Evolutionary conservation across 2,888 invertebrate species (phyloP).

Genomic region (Drosophila limbata): DNA sequence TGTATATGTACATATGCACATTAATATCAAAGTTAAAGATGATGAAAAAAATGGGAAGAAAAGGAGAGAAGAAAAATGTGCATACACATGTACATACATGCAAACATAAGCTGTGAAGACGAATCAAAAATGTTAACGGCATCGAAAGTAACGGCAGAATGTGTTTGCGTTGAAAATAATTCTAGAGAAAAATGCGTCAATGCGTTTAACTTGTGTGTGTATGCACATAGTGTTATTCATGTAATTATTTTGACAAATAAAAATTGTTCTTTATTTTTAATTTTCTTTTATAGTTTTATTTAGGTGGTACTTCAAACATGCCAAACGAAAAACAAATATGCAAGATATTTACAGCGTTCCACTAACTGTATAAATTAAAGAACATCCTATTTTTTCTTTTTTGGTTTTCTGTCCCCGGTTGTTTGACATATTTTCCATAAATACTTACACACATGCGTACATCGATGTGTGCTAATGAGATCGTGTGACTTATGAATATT

Average conservation of each 20-base stretch:
- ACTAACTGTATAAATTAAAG: too few species aligned
- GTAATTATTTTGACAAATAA: not conserved
- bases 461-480: too few species aligned
- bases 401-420: too few species aligned
- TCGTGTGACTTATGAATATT: not conserved
- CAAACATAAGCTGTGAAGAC: not conserved
- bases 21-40: not conserved
- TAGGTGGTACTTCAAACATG: too few species aligned
- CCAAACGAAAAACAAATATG: too few species aligned
- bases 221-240: too few species aligned
- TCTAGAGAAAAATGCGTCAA: not conserved
- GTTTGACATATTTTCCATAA: too few species aligned
- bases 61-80: not conserved
- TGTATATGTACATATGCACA: not conserved
- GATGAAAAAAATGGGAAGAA: not conserved
- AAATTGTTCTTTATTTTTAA: not conserved
- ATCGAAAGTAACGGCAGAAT: constrained; percentile 9
- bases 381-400: too few species aligned
- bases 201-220: not conserved
- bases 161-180: not conserved
- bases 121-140: not conserved
- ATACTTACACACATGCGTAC: too few species aligned
- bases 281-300: too few species aligned
- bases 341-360: too few species aligned
- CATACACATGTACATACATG: not conserved